Conservation (phyloP, 2,888 invertebrate genomes). For the Aelia acuminata region DNA sequence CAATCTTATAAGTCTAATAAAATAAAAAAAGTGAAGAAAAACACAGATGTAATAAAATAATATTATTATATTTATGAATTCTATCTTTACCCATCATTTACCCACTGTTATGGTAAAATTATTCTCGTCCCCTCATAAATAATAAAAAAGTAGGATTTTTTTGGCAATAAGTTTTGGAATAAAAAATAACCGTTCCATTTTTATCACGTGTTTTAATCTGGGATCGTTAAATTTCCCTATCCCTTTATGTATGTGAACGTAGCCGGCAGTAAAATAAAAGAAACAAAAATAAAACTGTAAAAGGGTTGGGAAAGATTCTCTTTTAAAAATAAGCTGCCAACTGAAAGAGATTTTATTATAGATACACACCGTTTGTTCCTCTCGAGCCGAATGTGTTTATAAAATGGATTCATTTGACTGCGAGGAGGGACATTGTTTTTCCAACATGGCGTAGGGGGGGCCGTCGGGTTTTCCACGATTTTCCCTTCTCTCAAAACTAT, state of each 20-base stretch:
- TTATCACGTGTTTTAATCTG: neutral
- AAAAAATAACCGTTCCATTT: neutral
- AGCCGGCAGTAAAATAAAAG: neutral
- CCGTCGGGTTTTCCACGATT: neutral
- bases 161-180: neutral
- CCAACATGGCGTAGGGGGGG: neutral
- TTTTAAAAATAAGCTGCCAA: slow-evolving; percentile 23
- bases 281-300: slow-evolving; percentile 28
- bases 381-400: neutral
- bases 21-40: too few relatives aligned
- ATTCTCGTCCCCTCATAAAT: neutral
- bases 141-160: neutral
- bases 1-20: too few relatives aligned
- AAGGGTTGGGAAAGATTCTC: neutral
- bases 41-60: too few relatives aligned
- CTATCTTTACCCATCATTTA: too few relatives aligned
- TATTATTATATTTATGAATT: too few relatives aligned
- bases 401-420: slow-evolving; percentile 38
- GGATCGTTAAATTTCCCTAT: neutral
- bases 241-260: slow-evolving; percentile 8
- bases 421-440: neutral
- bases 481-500: neutral
- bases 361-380: neutral
- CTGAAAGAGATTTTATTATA: slow-evolving; percentile 41
- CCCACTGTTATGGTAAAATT: neutral